Conservation (phyloP, 1,140 invertebrate genomes). For the Coptotermes formosanus region DNA sequence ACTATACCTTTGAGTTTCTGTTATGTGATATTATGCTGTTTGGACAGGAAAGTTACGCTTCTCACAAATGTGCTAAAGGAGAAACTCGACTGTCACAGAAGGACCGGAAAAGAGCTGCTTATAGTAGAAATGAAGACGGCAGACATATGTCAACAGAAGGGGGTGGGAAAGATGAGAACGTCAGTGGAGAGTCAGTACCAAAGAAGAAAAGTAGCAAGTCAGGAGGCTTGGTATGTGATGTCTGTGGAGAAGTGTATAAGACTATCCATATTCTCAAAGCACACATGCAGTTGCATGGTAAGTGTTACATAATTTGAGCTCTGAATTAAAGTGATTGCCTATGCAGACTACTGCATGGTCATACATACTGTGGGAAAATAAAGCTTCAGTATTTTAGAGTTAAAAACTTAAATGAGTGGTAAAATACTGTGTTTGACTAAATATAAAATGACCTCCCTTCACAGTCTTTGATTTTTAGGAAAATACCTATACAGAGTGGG, state of each 20-base stretch:
- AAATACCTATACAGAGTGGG: no score
- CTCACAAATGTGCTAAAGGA: neutral
- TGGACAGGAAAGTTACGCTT: neutral
- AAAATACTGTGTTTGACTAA: no score
- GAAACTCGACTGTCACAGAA: neutral
- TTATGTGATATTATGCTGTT: neutral
- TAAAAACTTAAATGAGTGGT: no score
- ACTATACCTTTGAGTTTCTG: neutral
- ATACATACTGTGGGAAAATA: no score
- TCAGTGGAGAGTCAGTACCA: neutral
- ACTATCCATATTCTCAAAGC: slow-evolving; percentile 40
- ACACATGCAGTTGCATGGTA: slow-evolving; percentile 39
- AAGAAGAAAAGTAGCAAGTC: neutral
- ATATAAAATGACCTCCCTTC: no score
- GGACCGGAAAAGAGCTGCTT: neutral
- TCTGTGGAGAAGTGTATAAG: slow-evolving; percentile 41
- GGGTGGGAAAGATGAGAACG: neutral
- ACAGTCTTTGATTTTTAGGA: no score
- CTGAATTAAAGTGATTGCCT: neutral
- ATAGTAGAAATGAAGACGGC: neutral
- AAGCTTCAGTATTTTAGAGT: no score
- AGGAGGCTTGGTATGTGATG: slow-evolving; percentile 37
- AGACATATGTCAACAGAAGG: neutral
- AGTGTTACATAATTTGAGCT: neutral
- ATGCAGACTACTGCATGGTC: neutral